Base-by-base conservation (phyloP, 2,797 vertebrate species). In the Lophotriccus pileatus region DNA sequence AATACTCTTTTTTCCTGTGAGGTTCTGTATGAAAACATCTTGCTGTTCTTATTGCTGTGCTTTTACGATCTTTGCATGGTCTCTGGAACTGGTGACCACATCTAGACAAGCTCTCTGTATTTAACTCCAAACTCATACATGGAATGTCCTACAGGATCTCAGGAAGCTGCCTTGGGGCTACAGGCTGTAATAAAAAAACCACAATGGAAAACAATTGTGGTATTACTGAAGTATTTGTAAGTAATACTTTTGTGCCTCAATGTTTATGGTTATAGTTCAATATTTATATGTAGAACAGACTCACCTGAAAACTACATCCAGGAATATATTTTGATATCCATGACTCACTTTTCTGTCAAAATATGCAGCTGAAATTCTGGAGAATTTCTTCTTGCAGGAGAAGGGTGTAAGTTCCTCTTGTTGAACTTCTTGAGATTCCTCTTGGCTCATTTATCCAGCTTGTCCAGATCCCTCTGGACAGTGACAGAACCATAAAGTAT, bases 81-180 rank as follows among this genome's bases (percentile, higher is more conserved):
- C 95, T 89, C 97, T 98, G 46, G 97, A 97, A 96, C 98, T 98
- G 77, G 98, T 98, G 83, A 98, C 97, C 62, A 98, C 56, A 44
- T 94, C 95, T 74, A 99, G 92, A 97, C 98, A 75, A 98, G 98
- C 92, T 98, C 98, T 64, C 97, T 97, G 27, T 98, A 98, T 84
- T 98, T 98, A 94, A 98, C 89, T 91, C 97, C 98, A 3, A 98
- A 98, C 87, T 98, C 96, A 74, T 98, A 98, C 96, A 97, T 97
- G 47, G 98, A 98, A 90, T 96, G 96, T 7, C 98, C 98, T 82
- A 98, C 97, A 3, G 97, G 96, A 90, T 98, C 98, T 89, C 97
- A 81, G 44, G 34, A 41, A 95, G 84, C 87, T 99, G 98, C 20
- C 16, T 7, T 70, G 92, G 72, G 46, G 84, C 64, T 87, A 97